A percentile compares a stretch with the other conserved stretches of the same genome.
Conservation (phyloP, 2,888 invertebrate species). For the Apotomis capreana region DNA sequence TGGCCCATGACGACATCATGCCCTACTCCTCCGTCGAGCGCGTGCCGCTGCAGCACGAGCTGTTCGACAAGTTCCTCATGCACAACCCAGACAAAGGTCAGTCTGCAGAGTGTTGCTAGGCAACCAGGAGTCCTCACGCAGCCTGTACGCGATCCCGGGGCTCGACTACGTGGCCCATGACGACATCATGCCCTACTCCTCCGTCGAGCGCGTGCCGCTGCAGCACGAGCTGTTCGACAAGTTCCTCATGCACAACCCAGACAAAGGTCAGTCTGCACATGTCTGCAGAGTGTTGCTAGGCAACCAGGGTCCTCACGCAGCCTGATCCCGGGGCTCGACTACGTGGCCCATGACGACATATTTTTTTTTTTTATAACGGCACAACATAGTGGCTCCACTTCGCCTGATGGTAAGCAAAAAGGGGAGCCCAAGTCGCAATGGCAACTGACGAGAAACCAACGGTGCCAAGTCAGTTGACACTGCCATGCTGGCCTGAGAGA, state of each 20-base stretch:
- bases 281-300: background rate
- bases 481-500: too few relatives aligned
- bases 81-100: slow-evolving; percentile 90
- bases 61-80: slow-evolving; percentile 97
- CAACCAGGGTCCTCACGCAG: background rate
- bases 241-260: slow-evolving; percentile 91
- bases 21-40: slow-evolving; percentile 96
- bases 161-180: slow-evolving; percentile 99
- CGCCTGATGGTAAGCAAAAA: too few relatives aligned
- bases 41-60: slow-evolving; percentile 95
- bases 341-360: too few relatives aligned
- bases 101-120: slow-evolving; percentile 88
- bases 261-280: slow-evolving; percentile 83
- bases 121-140: slow-evolving; percentile 97
- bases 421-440: too few relatives aligned
- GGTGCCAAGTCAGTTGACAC: too few relatives aligned
- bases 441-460: too few relatives aligned
- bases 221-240: slow-evolving; percentile 98
- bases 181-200: slow-evolving; percentile 97
- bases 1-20: slow-evolving; percentile 98
- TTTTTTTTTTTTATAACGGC: too few relatives aligned
- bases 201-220: slow-evolving; percentile 93
- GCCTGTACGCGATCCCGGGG: slow-evolving; percentile 97
- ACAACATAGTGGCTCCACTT: too few relatives aligned
- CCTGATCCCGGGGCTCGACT: too few relatives aligned